These are phyloP conservation scores for Drosophila eohydei DNA, from an alignment of 2,888 invertebrate species.

Conservation along the genomic window DNA sequence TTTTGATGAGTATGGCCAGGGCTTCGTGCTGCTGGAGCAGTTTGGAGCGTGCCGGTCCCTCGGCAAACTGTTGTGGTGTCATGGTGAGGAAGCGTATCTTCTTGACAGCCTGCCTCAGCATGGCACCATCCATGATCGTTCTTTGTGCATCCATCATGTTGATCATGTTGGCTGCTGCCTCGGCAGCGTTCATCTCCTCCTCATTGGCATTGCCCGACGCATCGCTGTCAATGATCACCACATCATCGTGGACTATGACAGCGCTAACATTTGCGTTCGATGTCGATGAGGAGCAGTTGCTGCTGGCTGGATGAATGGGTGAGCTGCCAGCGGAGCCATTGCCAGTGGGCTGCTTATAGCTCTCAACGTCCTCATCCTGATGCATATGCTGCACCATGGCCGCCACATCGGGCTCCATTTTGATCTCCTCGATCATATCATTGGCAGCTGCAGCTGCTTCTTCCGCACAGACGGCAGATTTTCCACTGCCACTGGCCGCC, in stretches of 20 bases:
- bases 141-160: conserved; percentile 81
- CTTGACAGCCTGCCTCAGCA: conserved; percentile 88
- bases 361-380: conserved; percentile 66
- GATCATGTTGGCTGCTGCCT: conserved; percentile 67
- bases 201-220: conserved; percentile 62
- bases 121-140: conserved; percentile 77
- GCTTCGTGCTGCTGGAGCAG: conserved; percentile 91
- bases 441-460: conserved; percentile 49
- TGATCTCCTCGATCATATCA: conserved; percentile 75
- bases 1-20: conserved; percentile 93
- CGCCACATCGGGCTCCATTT: conserved; percentile 83
- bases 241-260: conserved; percentile 60
- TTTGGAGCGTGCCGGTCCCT: conserved; percentile 91
- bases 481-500: conserved; percentile 12
- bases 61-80: conserved; percentile 92
- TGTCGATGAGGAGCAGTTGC: conserved; percentile 7
- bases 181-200: conserved; percentile 53
- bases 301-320: conserved; percentile 14
- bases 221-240: conserved; percentile 81
- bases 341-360: conserved; percentile 33
- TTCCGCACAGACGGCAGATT: conserved; percentile 12
- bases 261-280: conserved; percentile 16
- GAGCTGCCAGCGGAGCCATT: conserved; percentile 26
- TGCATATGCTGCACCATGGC: conserved; percentile 79
- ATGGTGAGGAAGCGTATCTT: conserved; percentile 93